Evolutionary conservation across 2,888 invertebrate species (phyloP), one percentile per base, ranked within the genome.

Genomic region (Tineola bisselliella): DNA sequence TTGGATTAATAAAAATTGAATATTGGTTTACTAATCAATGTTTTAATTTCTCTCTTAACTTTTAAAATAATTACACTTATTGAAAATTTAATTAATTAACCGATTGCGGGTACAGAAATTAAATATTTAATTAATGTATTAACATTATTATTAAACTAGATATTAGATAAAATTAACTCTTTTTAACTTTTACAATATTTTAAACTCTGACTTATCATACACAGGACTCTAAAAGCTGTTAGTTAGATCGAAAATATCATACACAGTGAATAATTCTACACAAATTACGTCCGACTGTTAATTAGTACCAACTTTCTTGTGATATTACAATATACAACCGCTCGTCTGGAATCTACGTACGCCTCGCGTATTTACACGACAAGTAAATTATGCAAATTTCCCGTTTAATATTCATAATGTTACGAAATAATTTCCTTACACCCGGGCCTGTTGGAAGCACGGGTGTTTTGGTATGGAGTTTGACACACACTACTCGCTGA

Each of bases 331-430:
- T 56, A 13, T 56, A 30, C 17, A 56, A 10, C 4, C 30, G 48
- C 48, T 17, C 48, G 48, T 48, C 48, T 48, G 15, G 15, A 48
- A 48, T 10, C 48, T 48, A 48, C 30, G 19, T 56, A 56, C 19
- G 56, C 30, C 56, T 30, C 56, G 30, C 30, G 38, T 59, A 59
- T 59, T 38, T 59, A 38, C 38, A 59, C 59, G 17, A 38, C 59
- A 59, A 59, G 59, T 33, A 38, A 59, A 59, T 59, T 59, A 59
- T 59, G 59, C 18, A 59, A 59, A 59, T 59, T 18, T 33, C 12
- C 15, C 59, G 33, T 59, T 59, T 31, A 59, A 31, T 38, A 59
- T 59, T 31, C 59, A 59, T 59, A 59, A 33, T 33, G 59, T 59
- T 38, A 18, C 59, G 17, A 59, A 59, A 59, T 59, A 15, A 33